These are phyloP conservation scores for Dendroctonus valens DNA, from an alignment of 1,140 invertebrate genomes.

Conservation along the genomic window DNA sequence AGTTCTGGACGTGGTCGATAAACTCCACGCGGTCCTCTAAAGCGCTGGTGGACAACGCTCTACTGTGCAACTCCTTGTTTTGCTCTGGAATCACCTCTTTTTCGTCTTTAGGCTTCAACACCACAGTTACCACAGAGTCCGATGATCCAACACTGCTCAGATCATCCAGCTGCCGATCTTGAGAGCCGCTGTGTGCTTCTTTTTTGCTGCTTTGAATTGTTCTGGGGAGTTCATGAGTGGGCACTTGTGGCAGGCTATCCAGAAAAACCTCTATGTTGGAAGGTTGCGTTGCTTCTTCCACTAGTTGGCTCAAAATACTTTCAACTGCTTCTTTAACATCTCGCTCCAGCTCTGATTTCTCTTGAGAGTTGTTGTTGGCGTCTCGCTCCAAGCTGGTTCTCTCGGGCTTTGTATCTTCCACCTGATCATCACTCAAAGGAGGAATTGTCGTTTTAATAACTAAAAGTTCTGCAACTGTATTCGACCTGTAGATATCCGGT, in stretches of 20 bases:
- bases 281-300: no score
- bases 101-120: slow-evolving; percentile 30
- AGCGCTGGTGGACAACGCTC: slow-evolving; percentile 19
- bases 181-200: no score
- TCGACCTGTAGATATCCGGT: slow-evolving; percentile 24
- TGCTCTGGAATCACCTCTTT: neutral
- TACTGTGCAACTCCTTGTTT: neutral
- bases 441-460: slow-evolving; percentile 18
- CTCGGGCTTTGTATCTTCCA: neutral
- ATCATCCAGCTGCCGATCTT: slow-evolving; percentile 5
- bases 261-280: slow-evolving; percentile 1
- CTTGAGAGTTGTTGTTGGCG: slow-evolving; percentile 27
- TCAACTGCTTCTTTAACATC: slow-evolving; percentile 14
- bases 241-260: slow-evolving; percentile 7
- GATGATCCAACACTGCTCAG: slow-evolving; percentile 36
- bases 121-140: slow-evolving; percentile 40
- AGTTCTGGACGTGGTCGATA: slow-evolving; percentile 34
- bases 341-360: slow-evolving; percentile 19
- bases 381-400: slow-evolving; percentile 3
- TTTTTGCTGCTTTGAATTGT: no score
- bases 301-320: slow-evolving; percentile 5
- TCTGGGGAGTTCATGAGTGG: neutral
- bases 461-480: slow-evolving; percentile 26
- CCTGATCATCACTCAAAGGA: slow-evolving; percentile 11
- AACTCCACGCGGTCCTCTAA: slow-evolving; percentile 28